Evolutionary conservation across 1,140 invertebrate genomes (phyloP).

Genomic region (Asbolus verrucosus): DNA sequence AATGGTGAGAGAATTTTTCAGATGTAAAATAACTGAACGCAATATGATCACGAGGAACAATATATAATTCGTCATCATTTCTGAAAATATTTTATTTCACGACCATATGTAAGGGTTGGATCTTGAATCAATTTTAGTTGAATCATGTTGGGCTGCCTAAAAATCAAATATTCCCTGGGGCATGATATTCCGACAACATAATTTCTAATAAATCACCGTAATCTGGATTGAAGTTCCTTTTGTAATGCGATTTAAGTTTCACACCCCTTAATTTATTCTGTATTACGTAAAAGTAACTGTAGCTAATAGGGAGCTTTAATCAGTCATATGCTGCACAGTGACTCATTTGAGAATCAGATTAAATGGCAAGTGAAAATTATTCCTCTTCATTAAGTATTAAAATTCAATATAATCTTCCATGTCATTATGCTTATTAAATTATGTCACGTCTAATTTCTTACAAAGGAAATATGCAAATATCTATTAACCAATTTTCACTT

Average conservation of each 20-base stretch:
- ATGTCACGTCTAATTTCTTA: conserved; percentile 14
- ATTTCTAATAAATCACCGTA: conserved; percentile 36
- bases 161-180: not conserved
- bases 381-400: conserved; percentile 27
- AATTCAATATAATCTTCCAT: conserved; percentile 19
- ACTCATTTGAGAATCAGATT: conserved; percentile 29
- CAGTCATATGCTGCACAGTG: conserved; percentile 14
- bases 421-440: conserved; percentile 30
- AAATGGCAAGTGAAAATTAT: conserved; percentile 21
- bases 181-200: conserved; percentile 17
- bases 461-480: not conserved
- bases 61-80: too few relatives aligned
- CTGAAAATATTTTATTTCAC: too few relatives aligned
- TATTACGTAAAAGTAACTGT: conserved; percentile 27
- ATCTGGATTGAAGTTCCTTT: conserved; percentile 34
- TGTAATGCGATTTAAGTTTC: conserved; percentile 35
- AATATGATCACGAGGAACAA: too few relatives aligned
- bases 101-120: too few relatives aligned
- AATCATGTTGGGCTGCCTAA: too few relatives aligned
- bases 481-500: not conserved
- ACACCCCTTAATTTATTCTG: conserved; percentile 34
- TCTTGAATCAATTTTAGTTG: too few relatives aligned
- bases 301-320: conserved; percentile 30
- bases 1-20: too few relatives aligned
- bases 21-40: too few relatives aligned